These are phyloP conservation scores for Falco peregrinus DNA, from an alignment of 2,797 vertebrate species.

Conservation along the genomic window DNA sequence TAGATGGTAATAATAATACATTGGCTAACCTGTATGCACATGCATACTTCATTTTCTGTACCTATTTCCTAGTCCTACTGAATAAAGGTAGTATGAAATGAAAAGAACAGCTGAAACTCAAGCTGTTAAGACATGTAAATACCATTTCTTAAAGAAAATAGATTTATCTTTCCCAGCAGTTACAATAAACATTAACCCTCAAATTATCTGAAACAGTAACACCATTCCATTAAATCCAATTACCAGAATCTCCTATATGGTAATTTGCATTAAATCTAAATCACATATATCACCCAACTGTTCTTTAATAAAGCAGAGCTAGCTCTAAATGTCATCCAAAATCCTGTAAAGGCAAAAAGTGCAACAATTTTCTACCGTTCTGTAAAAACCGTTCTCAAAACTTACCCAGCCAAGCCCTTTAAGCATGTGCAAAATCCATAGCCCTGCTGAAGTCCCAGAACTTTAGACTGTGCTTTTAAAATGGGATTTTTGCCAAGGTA, in stretches of 20 bases:
- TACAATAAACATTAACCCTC: neutral
- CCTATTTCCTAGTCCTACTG: neutral
- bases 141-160: neutral
- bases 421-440: neutral
- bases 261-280: neutral
- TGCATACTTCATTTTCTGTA: neutral
- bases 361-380: neutral
- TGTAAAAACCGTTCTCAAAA: neutral
- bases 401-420: neutral
- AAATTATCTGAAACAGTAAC: neutral
- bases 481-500: slow-evolving; percentile 15
- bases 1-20: neutral
- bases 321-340: neutral
- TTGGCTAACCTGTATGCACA: neutral
- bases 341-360: neutral
- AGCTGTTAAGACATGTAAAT: neutral
- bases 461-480: neutral
- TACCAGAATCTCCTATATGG: neutral
- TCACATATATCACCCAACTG: neutral
- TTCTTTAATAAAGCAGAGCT: neutral
- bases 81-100: neutral
- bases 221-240: neutral
- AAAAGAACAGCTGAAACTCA: neutral
- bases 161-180: neutral
- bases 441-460: neutral